Base-by-base conservation (phyloP, 2,113 vertebrate species). In the Phrynosoma blainvillii region DNA sequence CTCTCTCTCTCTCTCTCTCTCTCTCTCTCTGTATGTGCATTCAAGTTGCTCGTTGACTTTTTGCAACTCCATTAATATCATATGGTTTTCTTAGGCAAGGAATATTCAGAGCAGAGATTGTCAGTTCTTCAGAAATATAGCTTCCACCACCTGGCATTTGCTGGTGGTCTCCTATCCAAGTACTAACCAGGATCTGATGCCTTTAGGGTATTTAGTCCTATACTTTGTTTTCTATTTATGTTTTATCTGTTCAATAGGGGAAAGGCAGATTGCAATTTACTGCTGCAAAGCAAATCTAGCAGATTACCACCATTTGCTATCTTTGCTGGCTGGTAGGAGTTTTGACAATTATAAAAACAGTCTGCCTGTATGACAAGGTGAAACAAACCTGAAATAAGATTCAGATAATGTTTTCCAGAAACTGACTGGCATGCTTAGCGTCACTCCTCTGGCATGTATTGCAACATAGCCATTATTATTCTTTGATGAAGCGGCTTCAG, bases 271-370 rank as follows among this genome's bases (percentile, higher is more conserved):
- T 84, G n/a, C 25, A 1, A 52, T 40, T 65, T 21, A 52, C 54
- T 89, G 36, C 40, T 80, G 27, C 3, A 0, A 8, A 6, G 65
- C 90, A 62, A 1, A 42, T 56, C 9, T 68, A 14, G 62, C 54
- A 65, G 88, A 91, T 76, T 91, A 59, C 4, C 10, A 88, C 76
- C 59, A 84, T 86, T 1, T 0, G n/a, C 32, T 1, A 87, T 52
- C 23, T 70, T 11, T 79, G 85, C 74, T 52, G 82, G 27, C 5
- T 36, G 90, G 23, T 65, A 66, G 7, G 1, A n/a, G 0, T 62
- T 87, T 6, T 32, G 88, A 90, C 56, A 23, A 79, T 36, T 77
- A 88, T 23, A 87, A 36, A 30, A 52, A 21, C 11, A 79, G 62
- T 23, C 0, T 32, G 27, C 52, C 84, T 85, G 87, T 89, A 80